A percentile compares a stretch with the other conserved stretches of the same genome.
These are phyloP conservation scores for Hexactinellida sp. DNA, from an alignment of 37 sponge, comb jelly and placozoan species.

Conservation along the genomic window DNA sequence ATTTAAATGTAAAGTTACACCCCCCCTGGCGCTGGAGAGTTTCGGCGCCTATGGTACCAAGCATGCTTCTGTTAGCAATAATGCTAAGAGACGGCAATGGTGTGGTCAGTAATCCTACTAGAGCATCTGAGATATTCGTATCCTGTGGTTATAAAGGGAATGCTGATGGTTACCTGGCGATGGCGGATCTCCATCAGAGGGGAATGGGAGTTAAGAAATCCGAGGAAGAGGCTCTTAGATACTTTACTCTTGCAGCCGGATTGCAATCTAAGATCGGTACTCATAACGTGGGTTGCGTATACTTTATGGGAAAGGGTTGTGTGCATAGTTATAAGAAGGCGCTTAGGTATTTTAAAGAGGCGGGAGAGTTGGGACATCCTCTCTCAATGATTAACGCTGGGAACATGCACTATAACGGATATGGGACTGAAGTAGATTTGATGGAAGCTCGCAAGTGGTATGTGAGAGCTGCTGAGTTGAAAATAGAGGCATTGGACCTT, in stretches of 20 bases:
- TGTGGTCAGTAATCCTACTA: not conserved
- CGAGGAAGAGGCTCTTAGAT: not conserved
- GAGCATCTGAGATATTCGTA: not conserved
- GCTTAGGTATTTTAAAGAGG: not conserved
- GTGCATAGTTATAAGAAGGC: not conserved
- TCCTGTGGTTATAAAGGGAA: not conserved
- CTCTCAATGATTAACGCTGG: not conserved
- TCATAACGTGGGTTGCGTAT: not conserved
- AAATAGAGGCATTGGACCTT: not conserved
- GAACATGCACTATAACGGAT: not conserved
- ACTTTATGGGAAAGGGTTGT: not conserved
- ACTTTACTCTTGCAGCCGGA: not conserved
- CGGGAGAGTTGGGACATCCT: not conserved
- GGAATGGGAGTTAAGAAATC: not conserved
- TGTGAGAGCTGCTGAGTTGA: not conserved
- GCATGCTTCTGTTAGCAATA: not conserved
- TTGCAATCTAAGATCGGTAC: not conserved
- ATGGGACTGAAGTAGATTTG: not conserved
- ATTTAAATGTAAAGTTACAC: too few relatives aligned
- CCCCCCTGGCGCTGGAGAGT: too few relatives aligned
- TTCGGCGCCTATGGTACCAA: too few relatives aligned
- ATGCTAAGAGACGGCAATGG: constrained; percentile 11
- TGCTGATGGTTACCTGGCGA: not conserved
- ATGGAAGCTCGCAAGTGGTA: constrained; percentile 2
- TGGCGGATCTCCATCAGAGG: not conserved